phyloP scores from a whole-genome alignment of 2,888 invertebrate genomes.

The Ethmia dodecea region DNA sequence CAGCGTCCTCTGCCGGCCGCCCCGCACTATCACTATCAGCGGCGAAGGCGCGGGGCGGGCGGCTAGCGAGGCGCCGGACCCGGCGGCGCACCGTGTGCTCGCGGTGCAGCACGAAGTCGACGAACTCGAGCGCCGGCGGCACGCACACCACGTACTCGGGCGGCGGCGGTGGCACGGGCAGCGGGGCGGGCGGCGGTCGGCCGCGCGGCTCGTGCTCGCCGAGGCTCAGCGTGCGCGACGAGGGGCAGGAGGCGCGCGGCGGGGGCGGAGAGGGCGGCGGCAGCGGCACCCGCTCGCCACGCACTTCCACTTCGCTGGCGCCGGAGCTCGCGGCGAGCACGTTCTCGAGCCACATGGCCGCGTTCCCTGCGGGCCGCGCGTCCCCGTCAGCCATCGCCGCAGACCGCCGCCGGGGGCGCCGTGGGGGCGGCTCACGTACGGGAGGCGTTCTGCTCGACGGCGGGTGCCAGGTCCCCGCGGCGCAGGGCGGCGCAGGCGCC shows the following conservation, averaged over 20 bases:
- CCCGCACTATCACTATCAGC: too few relatives aligned
- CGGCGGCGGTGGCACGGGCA: conserved; percentile 13
- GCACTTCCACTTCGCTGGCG: too few relatives aligned
- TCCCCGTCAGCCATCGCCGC: neutral
- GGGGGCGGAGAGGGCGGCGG: conserved; percentile 18
- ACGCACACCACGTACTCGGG: conserved; percentile 42
- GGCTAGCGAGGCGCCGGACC: neutral
- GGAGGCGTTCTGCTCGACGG: conserved; percentile 14
- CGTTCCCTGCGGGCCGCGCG: neutral
- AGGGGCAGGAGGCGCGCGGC: conserved; percentile 43
- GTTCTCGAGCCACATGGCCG: neutral
- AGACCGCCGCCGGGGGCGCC: conserved; percentile 10
- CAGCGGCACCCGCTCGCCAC: too few relatives aligned
- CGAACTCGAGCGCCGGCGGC: conserved; percentile 44
- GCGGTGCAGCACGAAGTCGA: conserved; percentile 51
- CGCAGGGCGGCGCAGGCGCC: conserved; percentile 12
- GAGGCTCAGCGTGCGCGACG: conserved; percentile 44
- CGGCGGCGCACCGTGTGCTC: conserved; percentile 37
- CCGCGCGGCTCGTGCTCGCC: conserved; percentile 50
- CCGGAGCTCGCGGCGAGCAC: neutral
- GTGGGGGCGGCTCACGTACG: conserved; percentile 1
- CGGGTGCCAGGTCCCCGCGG: neutral
- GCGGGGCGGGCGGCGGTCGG: conserved; percentile 10
- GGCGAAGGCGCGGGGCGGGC: neutral
- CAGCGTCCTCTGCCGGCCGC: conserved; percentile 21